phyloP scores from a whole-genome alignment of 2,888 invertebrate species.

The Lasioglossum figueresi region DNA sequence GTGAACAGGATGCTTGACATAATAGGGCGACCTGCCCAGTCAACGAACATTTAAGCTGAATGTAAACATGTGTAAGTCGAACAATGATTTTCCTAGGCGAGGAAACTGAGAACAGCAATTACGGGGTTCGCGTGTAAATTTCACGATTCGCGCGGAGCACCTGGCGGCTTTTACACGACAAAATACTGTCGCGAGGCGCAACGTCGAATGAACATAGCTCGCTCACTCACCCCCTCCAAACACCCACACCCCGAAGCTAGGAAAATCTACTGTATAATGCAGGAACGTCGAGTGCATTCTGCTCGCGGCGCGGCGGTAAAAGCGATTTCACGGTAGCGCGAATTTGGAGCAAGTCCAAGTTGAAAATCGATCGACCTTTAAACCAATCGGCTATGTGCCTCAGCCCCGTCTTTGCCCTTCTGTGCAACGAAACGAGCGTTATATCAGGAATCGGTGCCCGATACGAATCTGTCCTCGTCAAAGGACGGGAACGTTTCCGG shows the following conservation, averaged over 20 bases:
- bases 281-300: conserved; percentile 41
- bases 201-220: conserved; percentile 12
- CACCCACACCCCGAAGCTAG: conserved; percentile 14
- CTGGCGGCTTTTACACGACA: background rate
- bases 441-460: conserved; percentile 12
- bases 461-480: conserved; percentile 11
- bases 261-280: conserved; percentile 43
- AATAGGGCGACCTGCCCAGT: background rate
- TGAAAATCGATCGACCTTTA: conserved; percentile 67
- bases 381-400: conserved; percentile 43
- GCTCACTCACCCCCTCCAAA: accelerated
- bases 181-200: background rate
- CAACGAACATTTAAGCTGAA: background rate
- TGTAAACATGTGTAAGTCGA: background rate
- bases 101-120: background rate
- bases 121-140: background rate
- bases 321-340: conserved; percentile 57
- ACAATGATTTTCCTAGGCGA: background rate
- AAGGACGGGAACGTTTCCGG: background rate
- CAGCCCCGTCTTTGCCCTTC: background rate
- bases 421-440: conserved; percentile 25
- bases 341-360: conserved; percentile 66
- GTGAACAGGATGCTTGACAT: conserved; percentile 25
- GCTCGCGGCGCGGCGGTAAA: conserved; percentile 47
- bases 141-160: background rate